These are phyloP conservation scores for Morone saxatilis DNA, from an alignment of 2,113 vertebrate genomes.

Conservation along the genomic window DNA sequence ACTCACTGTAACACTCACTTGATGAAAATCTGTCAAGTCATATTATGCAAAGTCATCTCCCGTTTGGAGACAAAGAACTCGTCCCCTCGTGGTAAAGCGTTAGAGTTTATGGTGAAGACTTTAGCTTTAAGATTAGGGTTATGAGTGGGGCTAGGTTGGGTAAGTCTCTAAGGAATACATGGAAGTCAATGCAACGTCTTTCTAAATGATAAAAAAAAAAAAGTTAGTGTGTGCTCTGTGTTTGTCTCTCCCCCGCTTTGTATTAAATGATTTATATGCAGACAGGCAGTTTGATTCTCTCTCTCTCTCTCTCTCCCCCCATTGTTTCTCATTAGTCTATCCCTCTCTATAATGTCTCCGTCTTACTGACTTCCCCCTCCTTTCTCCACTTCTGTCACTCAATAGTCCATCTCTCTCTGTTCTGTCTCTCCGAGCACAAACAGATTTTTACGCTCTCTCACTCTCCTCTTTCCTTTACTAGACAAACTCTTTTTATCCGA, in stretches of 20 bases:
- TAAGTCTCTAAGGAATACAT: not conserved
- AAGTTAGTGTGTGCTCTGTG: conserved; percentile 27
- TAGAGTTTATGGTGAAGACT: not conserved
- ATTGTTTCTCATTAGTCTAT: conserved; percentile 54
- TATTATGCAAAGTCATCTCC: not conserved
- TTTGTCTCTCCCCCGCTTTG: conserved; percentile 61
- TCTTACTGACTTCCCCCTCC: conserved; percentile 41
- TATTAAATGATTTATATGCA: conserved; percentile 74
- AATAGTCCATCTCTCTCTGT: conserved; percentile 25
- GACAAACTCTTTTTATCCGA: not conserved
- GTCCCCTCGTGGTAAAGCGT: not conserved
- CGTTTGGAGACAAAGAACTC: not conserved
- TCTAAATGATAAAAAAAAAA: conserved; percentile 40
- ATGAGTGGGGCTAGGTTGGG: not conserved
- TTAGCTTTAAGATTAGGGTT: not conserved
- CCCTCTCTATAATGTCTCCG: conserved; percentile 41
- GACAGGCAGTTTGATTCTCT: conserved; percentile 60
- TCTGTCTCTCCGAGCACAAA: conserved; percentile 8
- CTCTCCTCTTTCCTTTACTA: not conserved
- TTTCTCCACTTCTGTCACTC: conserved; percentile 33
- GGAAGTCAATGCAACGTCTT: not conserved
- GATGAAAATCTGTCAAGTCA: not conserved
- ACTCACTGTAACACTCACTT: not conserved
- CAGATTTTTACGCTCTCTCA: not conserved
- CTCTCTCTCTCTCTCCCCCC: conserved; percentile 25